Evolutionary conservation across 2,113 vertebrate species (phyloP), one percentile per base, ranked within the genome.

Genomic region (Dicerorhinus sumatrensis): DNA sequence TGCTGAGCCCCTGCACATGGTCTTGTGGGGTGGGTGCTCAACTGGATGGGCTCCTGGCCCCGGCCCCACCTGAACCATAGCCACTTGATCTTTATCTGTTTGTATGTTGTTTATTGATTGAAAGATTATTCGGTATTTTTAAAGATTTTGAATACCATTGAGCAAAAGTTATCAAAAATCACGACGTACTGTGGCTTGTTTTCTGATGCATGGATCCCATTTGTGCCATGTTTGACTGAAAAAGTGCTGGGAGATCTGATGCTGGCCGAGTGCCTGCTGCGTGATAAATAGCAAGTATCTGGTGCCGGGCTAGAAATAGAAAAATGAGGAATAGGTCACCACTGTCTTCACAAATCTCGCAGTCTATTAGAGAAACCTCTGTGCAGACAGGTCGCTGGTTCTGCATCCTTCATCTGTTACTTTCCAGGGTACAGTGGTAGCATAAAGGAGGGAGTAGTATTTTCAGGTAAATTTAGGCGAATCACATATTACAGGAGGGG

Each of bases 161-260:
- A 77, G 39, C 33, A 46, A 23, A 54, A 54, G 65, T 56, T 36
- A 2, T 29, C 21, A 58, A 18, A 33, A 73, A 42, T 54, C 51
- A 3, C 14, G 1, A 8, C 18, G 46, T 14, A 12, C 2, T 0
- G 9, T 1, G 4, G 17, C 65, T 31, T 42, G 1, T 58, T 51
- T 90, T 70, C 36, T 23, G 48, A 39, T 29, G 14, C 12, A 1
- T 8, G 36, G 58, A 20, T 29, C 58, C 27, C 25, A 0, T 69
- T 21, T 1, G 31, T 1, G 3, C 46, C n/a, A 0, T 8, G 67
- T 77, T 48, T 89, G 42, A 20, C 5, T 5, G 25, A 48, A 8
- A n/a, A 58, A 11, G 33, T 4, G 2, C 13, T 1, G 0, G 5
- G 29, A 27, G 3, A 31, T 14, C 3, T 2, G 12, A 8, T 8